Evolutionary conservation across 2,888 invertebrate genomes (phyloP), one percentile per base, ranked within the genome.

Genomic region (Melieria omissa): DNA sequence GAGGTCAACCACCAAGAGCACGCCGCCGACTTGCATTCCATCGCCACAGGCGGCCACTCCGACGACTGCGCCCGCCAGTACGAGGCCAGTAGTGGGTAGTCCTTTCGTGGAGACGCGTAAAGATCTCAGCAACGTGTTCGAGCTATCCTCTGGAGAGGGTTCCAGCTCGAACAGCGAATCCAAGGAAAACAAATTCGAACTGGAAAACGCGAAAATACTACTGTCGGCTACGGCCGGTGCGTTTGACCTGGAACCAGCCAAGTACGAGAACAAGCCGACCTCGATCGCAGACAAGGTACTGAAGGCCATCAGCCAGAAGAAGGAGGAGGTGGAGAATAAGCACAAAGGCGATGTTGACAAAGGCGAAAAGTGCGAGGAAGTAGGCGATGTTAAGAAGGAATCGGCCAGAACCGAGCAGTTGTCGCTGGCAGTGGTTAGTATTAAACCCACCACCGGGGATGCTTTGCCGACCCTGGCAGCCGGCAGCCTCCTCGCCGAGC

Each of bases 271-370:
- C 57, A 85, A 84, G 65, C 83, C 85, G n/a, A 89, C 90, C 0
- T 91, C 91, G 74, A 91, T 91, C 78, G 91, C 91, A 0, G 91
- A 91, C 77, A 91, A 90, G 80, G 88, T 91, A 4, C 86, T 91
- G 0, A 90, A 90, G 81, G 91, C 90, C 6, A 83, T 87, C 4
- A 86, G 89, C 87, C 84, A 90, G 87, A 85, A 90, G 88, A 83
- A 90, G 88, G 77, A 90, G 88, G 83, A 86, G 68, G 84, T 88
- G 86, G 78, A 85, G 87, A 74, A 80, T 58, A 84, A 90, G 86
- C 67, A 88, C 85, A 89, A 89, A 87, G 45, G 88, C 87, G 82
- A n/a, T 86, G 86, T 75, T 85, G 85, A 47, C 9, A 72, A 74
- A 74, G n/a, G 66, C 0, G 62, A 76, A 9, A 65, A 70, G 3